These are phyloP conservation scores for Urophycis tenuis DNA, from an alignment of 2,797 vertebrate genomes.

Conservation along the genomic window DNA sequence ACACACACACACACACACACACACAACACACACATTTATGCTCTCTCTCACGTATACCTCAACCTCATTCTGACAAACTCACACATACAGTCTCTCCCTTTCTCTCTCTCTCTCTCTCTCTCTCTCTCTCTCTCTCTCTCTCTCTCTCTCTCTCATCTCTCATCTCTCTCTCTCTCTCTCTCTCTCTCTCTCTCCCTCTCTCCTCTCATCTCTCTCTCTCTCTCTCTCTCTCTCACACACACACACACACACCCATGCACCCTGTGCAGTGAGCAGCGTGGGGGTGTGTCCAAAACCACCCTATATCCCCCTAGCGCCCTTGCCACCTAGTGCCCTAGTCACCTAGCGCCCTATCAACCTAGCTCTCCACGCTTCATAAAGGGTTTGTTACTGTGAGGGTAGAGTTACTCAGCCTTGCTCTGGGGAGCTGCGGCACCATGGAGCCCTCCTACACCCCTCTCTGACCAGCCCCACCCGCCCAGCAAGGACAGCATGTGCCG, in stretches of 20 bases:
- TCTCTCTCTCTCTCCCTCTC: constrained; percentile 31
- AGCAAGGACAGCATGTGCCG: constrained; percentile 74
- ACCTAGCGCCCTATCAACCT: no score
- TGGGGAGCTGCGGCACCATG: background rate
- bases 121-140: constrained; percentile 4
- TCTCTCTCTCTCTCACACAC: constrained; percentile 3
- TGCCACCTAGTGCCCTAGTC: no score
- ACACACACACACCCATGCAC: constrained; percentile 32
- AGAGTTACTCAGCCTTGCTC: constrained; percentile 59
- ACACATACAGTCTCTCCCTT: constrained; percentile 28
- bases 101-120: constrained; percentile 36
- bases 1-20: constrained; percentile 28
- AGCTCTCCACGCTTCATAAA: constrained; percentile 65
- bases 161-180: constrained; percentile 7
- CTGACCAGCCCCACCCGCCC: constrained; percentile 57
- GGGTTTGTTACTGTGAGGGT: constrained; percentile 69
- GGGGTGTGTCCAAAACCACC: background rate
- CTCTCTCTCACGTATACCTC: constrained; percentile 12
- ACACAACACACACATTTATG: constrained; percentile 34
- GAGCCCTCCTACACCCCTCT: constrained; percentile 45
- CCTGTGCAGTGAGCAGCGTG: constrained; percentile 15
- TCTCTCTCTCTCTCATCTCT: background rate
- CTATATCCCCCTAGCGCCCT: constrained; percentile 60
- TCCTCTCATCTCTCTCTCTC: constrained; percentile 25
- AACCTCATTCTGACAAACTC: constrained; percentile 28